Evolutionary conservation across 64 coral and sea anemone species (phyloP), one percentile per base, ranked within the genome.

Genomic region (Actinia equina): DNA sequence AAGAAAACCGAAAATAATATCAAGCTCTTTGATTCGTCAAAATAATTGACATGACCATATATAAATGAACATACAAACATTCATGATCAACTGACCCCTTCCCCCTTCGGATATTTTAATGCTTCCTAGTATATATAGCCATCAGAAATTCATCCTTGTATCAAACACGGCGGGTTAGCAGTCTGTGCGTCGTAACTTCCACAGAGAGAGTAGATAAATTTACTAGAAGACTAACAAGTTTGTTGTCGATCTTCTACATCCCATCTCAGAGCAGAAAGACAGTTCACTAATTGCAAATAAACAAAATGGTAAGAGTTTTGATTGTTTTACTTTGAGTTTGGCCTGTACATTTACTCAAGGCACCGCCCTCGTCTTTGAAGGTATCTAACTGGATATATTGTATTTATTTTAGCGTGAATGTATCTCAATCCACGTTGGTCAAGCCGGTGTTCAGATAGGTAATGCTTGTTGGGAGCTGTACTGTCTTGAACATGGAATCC

Each of bases 401-500:
- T 5, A 14, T 74, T 74, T 3, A 41, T 74, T 74, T 74, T 20
- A 81, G 78, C 78, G 78, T 23, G 78, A 81, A 52, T 81, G 78
- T 23, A 81, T 81, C 17, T 81, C 78, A 49, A 44, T 81, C 18
- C 78, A 81, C 13, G 78, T 81, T 18, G 78, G 78, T 52, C 78
- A 81, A 49, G 78, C 78, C 15, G 78, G 78, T n/a, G 78, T 81
- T 51, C 78, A 81, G 44, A 81, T 81, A 13, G 78, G 78, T 22
- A 81, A 81, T 52, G 78, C 78, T 23, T 81, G 78, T 81, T 81
- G 78, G 78, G 78, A 81, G 49, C 6, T 81, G 78, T 81, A 81
- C 78, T 81, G 78, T 20, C 78, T 81, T 81, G 78, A 81, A 81
- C 78, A 81, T 22, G 78, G 78, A 49, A 81, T 81, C 78, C 78